Evolutionary conservation across 1,140 invertebrate genomes (phyloP), one percentile per base, ranked within the genome.

Genomic region (Zaprionus camerounensis): DNA sequence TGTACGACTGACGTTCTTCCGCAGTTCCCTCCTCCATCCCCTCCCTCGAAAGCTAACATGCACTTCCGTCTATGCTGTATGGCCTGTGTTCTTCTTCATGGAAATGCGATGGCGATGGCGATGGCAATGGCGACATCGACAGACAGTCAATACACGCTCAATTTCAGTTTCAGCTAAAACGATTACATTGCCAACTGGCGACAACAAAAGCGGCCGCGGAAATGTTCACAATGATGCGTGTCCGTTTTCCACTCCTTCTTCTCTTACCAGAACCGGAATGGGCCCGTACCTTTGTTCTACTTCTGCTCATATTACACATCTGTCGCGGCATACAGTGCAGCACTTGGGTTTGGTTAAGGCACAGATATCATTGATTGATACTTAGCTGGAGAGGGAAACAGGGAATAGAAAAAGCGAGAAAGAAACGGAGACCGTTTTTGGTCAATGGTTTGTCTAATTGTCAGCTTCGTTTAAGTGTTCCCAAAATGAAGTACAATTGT

Each of bases 201-300:
- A 73, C 63, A 73, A 77, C 73, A 76, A 76, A 76, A 58, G 75
- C 75, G n/a, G 64, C 49, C 70, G 63, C 82, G 82, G 78, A 84
- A 72, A 73, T 77, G 81, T 66, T 83, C 81, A 83, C 81, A 83
- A 83, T 83, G 83, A 83, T 63, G 38, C 61, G 70, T 78, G 73
- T 71, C 59, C 72, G 67, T 71, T 75, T 71, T 38, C 31, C 58
- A 75, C 64, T n/a, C 31, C 41, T 64, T 49, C 67, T 20, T 4
- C 31, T 36, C 11, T 28, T 13, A 1, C 46, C 46, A 24, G 46
- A 12, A 51, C 46, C 46, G n/a, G n/a, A 17, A 46, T 2, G n/a
- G 41, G 41, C 41, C 41, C 41, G 41, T 46, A 46, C 41, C 17
- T 46, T 46, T 46, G 41, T 46, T 15, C 24, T 44, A 34, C 31